Conservation (phyloP, 2,113 vertebrate species). For the Hylia prasina region DNA sequence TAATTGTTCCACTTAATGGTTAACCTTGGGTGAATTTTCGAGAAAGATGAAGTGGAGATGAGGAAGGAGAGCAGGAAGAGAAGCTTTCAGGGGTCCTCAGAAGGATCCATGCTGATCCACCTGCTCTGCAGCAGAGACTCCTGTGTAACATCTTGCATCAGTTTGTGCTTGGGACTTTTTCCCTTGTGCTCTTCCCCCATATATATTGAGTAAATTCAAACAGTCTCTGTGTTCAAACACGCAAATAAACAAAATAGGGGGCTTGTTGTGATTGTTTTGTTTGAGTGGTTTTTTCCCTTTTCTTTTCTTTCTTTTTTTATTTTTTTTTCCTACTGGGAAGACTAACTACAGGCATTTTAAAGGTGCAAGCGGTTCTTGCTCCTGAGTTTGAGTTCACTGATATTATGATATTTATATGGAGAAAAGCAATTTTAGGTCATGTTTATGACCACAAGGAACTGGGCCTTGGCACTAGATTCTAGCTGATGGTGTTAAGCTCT, state of each 20-base stretch:
- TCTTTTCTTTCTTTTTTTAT: rapidly evolving
- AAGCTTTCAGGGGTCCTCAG: background rate
- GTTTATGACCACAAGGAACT: background rate
- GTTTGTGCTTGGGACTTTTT: background rate
- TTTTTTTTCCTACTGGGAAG: background rate
- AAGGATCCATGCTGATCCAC: background rate
- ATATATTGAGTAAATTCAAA: background rate
- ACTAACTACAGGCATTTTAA: background rate
- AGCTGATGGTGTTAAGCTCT: background rate
- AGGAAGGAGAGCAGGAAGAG: background rate
- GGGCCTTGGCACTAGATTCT: background rate
- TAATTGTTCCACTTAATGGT: background rate
- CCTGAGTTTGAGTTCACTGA: background rate
- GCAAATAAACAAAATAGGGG: background rate
- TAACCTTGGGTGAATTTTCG: background rate
- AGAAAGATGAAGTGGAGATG: background rate
- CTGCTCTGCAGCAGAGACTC: background rate
- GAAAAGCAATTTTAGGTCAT: background rate
- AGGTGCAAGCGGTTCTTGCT: background rate
- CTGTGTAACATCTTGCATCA: rapidly evolving
- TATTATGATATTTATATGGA: background rate
- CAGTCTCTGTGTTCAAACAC: background rate
- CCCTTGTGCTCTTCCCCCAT: background rate
- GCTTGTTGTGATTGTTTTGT: too few species aligned
- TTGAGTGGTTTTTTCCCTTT: background rate